Percentiles rank a stretch among this genome's conserved stretches.
phyloP scores from a whole-genome alignment of 2,113 vertebrate species.

The Salvelinus fontinalis region DNA sequence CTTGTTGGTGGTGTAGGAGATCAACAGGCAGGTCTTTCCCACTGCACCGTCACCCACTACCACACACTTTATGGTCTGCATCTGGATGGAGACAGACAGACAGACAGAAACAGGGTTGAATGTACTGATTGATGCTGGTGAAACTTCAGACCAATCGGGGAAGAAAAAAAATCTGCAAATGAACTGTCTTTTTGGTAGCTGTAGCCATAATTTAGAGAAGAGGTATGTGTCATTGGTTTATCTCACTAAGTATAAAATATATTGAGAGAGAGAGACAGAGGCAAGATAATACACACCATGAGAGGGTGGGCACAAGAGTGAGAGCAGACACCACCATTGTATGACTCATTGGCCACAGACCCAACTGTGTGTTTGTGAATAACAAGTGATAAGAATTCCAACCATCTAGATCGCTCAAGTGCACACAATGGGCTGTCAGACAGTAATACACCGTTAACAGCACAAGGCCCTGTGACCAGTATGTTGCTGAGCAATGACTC shows the following conservation, averaged over 20 bases:
- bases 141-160: no score
- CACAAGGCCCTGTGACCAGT: slow-evolving; percentile 52
- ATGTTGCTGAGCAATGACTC: slow-evolving; percentile 11
- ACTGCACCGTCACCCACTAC: slow-evolving; percentile 68
- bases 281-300: neutral
- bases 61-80: slow-evolving; percentile 72
- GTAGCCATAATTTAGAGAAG: no score
- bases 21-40: slow-evolving; percentile 67
- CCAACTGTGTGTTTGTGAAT: neutral
- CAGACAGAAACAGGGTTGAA: no score
- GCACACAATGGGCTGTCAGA: slow-evolving; percentile 12
- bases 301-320: neutral
- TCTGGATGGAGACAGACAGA: slow-evolving; percentile 36
- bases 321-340: neutral
- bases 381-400: slow-evolving; percentile 10
- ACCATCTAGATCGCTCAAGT: slow-evolving; percentile 5
- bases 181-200: no score
- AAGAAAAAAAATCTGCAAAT: no score
- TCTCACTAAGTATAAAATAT: no score
- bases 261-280: neutral
- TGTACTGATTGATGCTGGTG: no score
- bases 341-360: neutral
- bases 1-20: slow-evolving; percentile 69
- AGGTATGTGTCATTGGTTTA: no score
- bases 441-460: slow-evolving; percentile 25